A percentile compares a stretch with the other conserved stretches of the same genome.
Conservation (phyloP, 2,797 vertebrate species). For the Enteromius treurensis region DNA sequence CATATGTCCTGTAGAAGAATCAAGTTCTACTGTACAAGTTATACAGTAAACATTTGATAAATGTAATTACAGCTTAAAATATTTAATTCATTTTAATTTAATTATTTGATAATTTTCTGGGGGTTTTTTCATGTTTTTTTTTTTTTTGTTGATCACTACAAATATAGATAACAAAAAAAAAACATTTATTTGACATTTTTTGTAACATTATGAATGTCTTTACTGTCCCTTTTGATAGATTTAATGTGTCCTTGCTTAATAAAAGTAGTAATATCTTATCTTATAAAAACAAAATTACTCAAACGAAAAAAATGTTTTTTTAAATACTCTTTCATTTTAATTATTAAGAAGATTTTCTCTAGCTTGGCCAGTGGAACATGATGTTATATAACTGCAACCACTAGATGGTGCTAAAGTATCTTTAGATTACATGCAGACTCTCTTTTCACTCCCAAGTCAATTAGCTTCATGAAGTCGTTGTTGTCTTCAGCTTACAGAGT, state of each 20-base stretch:
- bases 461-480: constrained; percentile 11
- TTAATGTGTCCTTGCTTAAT: not conserved
- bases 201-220: not conserved
- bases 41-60: not conserved
- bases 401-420: constrained; percentile 9
- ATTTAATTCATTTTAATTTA: too few relatives aligned
- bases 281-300: not conserved
- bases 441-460: not conserved
- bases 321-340: not conserved
- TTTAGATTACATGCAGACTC: not conserved
- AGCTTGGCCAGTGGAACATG: not conserved
- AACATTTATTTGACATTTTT: not conserved
- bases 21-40: too few relatives aligned
- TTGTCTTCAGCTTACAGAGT: not conserved
- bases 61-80: not conserved
- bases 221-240: not conserved
- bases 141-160: too few relatives aligned
- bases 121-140: too few relatives aligned
- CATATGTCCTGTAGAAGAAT: not conserved
- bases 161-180: not conserved
- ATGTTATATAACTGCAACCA: not conserved
- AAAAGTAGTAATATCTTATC: not conserved
- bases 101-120: not conserved
- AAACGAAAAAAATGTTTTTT: not conserved
- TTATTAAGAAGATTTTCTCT: not conserved